phyloP scores from a whole-genome alignment of 2,888 invertebrate genomes.

The Elmis aenea region DNA sequence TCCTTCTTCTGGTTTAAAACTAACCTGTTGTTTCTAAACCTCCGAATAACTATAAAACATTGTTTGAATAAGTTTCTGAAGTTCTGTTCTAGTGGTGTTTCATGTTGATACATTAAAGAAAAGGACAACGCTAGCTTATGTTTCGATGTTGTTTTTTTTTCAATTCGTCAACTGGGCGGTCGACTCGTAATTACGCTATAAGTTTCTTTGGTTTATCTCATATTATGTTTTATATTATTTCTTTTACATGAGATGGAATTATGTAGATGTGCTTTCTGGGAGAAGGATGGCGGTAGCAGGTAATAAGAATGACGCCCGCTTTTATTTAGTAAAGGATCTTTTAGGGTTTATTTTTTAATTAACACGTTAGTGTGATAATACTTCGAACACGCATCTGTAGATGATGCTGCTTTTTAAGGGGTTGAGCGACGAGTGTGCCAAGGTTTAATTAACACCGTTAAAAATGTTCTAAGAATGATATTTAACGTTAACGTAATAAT shows the following conservation, averaged over 20 bases:
- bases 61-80: background rate
- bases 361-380: background rate
- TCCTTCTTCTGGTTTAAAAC: conserved; percentile 1
- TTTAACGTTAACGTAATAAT: no score
- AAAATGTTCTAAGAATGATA: no score
- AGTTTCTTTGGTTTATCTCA: conserved; percentile 13
- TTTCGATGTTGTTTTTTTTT: no score
- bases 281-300: background rate
- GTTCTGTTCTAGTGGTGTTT: background rate
- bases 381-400: background rate
- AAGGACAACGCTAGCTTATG: no score
- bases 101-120: no score
- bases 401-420: no score
- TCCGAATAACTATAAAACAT: conserved; percentile 1
- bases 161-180: conserved; percentile 10
- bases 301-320: conserved; percentile 1
- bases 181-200: conserved; percentile 12
- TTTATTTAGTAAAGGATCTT: conserved; percentile 1
- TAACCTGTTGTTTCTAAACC: background rate
- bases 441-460: no score
- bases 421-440: no score
- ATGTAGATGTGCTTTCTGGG: background rate
- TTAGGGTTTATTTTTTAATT: conserved; percentile 3
- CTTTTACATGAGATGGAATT: conserved; percentile 6
- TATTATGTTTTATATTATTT: conserved; percentile 10